Evolutionary conservation across 2,113 vertebrate genomes (phyloP).

Genomic region (Balaenoptera acutorostrata): DNA sequence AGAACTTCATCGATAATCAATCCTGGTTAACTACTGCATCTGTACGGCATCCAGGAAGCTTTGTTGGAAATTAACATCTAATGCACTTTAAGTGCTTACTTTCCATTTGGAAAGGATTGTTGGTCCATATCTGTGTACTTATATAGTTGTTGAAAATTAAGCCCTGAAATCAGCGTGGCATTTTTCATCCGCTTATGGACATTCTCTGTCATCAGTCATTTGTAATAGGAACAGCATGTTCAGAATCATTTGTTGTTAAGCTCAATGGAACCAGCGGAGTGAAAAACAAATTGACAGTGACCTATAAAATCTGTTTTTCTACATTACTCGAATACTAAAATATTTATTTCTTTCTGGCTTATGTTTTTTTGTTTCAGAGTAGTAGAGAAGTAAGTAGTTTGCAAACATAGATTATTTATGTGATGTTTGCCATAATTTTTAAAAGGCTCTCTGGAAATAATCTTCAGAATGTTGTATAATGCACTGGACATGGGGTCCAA

Average conservation of each 20-base stretch:
- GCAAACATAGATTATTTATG: background rate
- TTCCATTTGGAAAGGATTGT: background rate
- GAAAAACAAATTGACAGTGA: background rate
- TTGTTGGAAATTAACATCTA: background rate
- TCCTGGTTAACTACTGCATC: background rate
- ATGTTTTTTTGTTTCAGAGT: background rate
- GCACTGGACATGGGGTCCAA: background rate
- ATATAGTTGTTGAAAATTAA: background rate
- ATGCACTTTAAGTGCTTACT: background rate
- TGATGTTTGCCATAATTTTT: background rate
- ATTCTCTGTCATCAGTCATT: background rate
- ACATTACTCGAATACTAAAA: background rate
- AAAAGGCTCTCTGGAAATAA: background rate
- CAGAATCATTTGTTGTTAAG: background rate
- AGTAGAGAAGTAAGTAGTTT: background rate
- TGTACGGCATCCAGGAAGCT: background rate
- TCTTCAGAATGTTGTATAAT: background rate
- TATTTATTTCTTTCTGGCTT: background rate
- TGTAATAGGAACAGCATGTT: background rate
- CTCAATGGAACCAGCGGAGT: background rate
- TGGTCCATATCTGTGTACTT: background rate
- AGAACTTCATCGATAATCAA: fast-evolving
- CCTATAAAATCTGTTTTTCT: background rate
- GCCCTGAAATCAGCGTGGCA: background rate
- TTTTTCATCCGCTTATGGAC: background rate